Conservation (phyloP, 2,888 invertebrate genomes). For the Nephrotoma appendiculata region DNA sequence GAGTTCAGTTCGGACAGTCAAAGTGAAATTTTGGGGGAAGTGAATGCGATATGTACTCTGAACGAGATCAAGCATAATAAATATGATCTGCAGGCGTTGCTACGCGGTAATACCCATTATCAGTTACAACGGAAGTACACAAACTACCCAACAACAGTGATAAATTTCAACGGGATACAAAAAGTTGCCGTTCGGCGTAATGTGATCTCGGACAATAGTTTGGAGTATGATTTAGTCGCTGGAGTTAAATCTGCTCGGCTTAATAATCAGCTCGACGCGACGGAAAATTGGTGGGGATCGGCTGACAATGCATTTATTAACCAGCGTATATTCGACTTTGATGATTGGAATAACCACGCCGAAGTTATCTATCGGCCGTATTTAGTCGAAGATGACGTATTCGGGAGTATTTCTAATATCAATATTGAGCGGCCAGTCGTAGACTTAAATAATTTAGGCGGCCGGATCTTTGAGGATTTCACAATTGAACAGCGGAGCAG, state of each 20-base stretch:
- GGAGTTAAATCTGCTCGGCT: conserved; percentile 81
- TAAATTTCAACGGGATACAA: conserved; percentile 89
- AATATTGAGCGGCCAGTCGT: conserved; percentile 41
- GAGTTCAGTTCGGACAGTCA: conserved; percentile 84
- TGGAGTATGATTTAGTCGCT: conserved; percentile 84
- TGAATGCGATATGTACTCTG: conserved; percentile 61
- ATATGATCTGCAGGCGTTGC: conserved; percentile 26
- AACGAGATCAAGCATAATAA: conserved; percentile 65
- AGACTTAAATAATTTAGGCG: conserved; percentile 57
- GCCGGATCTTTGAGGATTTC: conserved; percentile 54
- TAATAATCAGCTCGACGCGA: conserved; percentile 72
- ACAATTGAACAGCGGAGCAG: conserved; percentile 44
- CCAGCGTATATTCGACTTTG: conserved; percentile 87
- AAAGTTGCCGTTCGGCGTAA: conserved; percentile 84
- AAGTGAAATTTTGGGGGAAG: conserved; percentile 78
- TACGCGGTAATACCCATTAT: background rate
- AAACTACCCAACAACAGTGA: conserved; percentile 59
- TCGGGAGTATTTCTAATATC: conserved; percentile 58
- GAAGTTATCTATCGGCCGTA: conserved; percentile 83
- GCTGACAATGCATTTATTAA: conserved; percentile 56
- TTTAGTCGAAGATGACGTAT: conserved; percentile 60
- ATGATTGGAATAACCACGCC: conserved; percentile 98
- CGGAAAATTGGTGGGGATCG: conserved; percentile 96
- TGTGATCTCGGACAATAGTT: conserved; percentile 64
- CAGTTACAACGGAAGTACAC: conserved; percentile 20